Evolutionary conservation across 1,140 invertebrate species (phyloP).

Genomic region (Diploscapter pachys): DNA sequence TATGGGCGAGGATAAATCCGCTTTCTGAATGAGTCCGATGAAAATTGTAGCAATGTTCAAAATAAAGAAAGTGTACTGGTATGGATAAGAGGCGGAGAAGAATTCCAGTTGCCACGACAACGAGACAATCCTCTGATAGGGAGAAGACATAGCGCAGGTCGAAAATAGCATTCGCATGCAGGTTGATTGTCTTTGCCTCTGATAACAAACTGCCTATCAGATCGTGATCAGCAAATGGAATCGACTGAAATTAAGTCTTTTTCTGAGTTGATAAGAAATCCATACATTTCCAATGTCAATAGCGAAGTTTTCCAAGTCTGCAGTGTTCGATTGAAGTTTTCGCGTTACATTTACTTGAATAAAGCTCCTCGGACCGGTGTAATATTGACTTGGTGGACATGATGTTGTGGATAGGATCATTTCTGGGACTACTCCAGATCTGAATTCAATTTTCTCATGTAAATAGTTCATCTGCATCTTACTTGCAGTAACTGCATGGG

Average conservation of each 20-base stretch:
- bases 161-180: constrained; percentile 23
- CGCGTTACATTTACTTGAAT: constrained; percentile 21
- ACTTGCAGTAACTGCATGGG: constrained; percentile 16
- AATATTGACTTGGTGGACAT: constrained; percentile 16
- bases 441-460: neutral
- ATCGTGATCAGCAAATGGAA: constrained; percentile 23
- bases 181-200: constrained; percentile 20
- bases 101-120: constrained; percentile 19
- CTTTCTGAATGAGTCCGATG: constrained; percentile 17
- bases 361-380: constrained; percentile 14
- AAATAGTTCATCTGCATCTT: neutral
- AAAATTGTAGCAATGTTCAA: neutral
- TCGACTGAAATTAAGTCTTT: constrained; percentile 10
- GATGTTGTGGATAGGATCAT: constrained; percentile 6
- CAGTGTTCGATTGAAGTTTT: constrained; percentile 8
- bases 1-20: constrained; percentile 11
- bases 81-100: constrained; percentile 17
- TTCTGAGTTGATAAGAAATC: neutral
- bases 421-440: constrained; percentile 6
- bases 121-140: constrained; percentile 14
- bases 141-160: neutral
- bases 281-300: constrained; percentile 15
- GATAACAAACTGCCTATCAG: constrained; percentile 19
- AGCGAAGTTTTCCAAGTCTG: constrained; percentile 9
- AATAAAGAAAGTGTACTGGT: constrained; percentile 4